Conservation (phyloP, 2,888 invertebrate genomes). For the Diachrysia chrysitis region DNA sequence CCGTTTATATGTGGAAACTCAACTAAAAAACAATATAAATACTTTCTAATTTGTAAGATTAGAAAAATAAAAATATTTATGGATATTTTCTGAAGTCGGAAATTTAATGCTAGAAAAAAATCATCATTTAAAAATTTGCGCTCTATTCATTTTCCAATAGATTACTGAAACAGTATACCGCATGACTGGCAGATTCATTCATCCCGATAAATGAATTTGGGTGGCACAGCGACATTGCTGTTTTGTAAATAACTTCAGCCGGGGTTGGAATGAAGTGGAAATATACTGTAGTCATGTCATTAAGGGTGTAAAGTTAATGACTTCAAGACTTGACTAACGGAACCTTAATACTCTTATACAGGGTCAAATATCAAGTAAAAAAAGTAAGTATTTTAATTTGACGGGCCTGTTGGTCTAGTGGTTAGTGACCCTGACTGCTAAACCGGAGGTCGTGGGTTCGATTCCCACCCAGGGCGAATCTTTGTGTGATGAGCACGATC, state of each 20-base stretch:
- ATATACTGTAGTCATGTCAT: not conserved
- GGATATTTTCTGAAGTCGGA: not conserved
- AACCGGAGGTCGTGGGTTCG: no score
- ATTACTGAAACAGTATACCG: slow-evolving; percentile 41
- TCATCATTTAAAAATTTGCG: slow-evolving; percentile 12
- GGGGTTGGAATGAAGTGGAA: slow-evolving; percentile 38
- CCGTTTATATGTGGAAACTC: no score
- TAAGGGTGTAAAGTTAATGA: not conserved
- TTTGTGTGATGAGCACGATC: no score
- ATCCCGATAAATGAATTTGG: slow-evolving; percentile 53
- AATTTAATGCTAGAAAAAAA: not conserved
- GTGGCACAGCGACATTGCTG: slow-evolving; percentile 54
- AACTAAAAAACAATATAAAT: not conserved
- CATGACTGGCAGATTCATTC: slow-evolving; percentile 52
- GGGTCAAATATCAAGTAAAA: no score
- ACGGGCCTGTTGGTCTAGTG: no score
- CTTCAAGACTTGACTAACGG: not conserved
- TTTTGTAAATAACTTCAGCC: slow-evolving; percentile 51
- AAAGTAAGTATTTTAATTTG: no score
- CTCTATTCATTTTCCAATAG: slow-evolving; percentile 43
- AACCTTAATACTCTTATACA: no score
- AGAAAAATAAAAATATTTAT: not conserved
- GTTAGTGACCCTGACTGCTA: no score
- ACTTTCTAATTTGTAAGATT: not conserved
- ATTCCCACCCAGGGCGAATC: no score